Evolutionary conservation across 2,888 invertebrate genomes (phyloP).

Genomic region (Ecdyonurus torrentis): DNA sequence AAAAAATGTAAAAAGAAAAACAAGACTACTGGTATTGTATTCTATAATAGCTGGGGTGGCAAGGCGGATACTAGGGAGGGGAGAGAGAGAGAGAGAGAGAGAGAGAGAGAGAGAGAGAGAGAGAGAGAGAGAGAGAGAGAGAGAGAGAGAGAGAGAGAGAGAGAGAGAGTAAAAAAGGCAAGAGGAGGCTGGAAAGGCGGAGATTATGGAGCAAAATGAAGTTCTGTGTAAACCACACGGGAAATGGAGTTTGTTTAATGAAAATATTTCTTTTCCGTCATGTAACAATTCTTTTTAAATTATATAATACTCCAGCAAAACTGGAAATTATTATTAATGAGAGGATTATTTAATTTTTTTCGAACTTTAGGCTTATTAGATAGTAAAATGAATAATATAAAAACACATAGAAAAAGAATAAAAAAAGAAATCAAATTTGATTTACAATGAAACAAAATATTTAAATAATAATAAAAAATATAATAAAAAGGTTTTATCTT

Average conservation of each 20-base stretch:
- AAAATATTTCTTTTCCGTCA: neutral
- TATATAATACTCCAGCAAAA: neutral
- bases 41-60: neutral
- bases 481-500: too few species aligned
- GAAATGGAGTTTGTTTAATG: neutral
- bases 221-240: neutral
- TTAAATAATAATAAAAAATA: too few species aligned
- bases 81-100: neutral
- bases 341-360: neutral
- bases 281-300: neutral
- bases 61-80: neutral
- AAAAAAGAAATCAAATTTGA: too few species aligned
- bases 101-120: neutral
- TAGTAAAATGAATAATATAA: neutral
- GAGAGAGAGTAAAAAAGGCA: too few species aligned
- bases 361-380: neutral
- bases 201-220: neutral
- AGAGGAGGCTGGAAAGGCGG: too few species aligned
- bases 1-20: neutral
- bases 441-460: too few species aligned
- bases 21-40: neutral
- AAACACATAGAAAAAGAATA: neutral
- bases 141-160: neutral
- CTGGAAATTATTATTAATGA: neutral
- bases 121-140: neutral